A percentile compares a stretch with the other conserved stretches of the same genome.
phyloP scores from a whole-genome alignment of 2,113 vertebrate genomes.

The Actenoides lindsayi region DNA sequence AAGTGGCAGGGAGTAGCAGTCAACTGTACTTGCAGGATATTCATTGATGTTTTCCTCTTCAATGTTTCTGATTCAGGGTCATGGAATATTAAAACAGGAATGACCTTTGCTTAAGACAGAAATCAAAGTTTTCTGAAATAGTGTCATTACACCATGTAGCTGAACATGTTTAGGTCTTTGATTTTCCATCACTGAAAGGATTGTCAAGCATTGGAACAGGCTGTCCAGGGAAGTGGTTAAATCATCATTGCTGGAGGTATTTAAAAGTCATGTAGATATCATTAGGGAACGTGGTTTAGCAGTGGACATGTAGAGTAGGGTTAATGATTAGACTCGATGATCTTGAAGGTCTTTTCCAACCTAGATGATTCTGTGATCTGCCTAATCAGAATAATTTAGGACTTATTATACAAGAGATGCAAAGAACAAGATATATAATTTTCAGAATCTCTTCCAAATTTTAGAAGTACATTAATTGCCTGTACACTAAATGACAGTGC shows the following conservation, averaged over 20 bases:
- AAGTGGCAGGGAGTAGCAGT: background rate
- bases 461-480: background rate
- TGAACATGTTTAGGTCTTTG: background rate
- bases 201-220: too few relatives aligned
- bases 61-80: background rate
- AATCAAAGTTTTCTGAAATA: background rate
- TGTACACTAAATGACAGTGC: background rate
- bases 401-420: background rate
- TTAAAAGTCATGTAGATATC: too few relatives aligned
- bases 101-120: background rate
- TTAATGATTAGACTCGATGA: too few relatives aligned
- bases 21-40: background rate
- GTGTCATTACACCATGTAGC: background rate
- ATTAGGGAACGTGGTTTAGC: too few relatives aligned
- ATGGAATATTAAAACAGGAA: background rate
- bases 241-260: too few relatives aligned
- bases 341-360: too few relatives aligned
- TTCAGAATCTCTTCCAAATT: background rate
- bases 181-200: background rate
- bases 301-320: too few relatives aligned
- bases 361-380: background rate
- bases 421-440: background rate
- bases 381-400: background rate
- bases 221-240: too few relatives aligned
- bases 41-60: conserved; percentile 5